Evolutionary conservation across 2,888 invertebrate species (phyloP), one percentile per base, ranked within the genome.

Genomic region (Spilarctia lutea): DNA sequence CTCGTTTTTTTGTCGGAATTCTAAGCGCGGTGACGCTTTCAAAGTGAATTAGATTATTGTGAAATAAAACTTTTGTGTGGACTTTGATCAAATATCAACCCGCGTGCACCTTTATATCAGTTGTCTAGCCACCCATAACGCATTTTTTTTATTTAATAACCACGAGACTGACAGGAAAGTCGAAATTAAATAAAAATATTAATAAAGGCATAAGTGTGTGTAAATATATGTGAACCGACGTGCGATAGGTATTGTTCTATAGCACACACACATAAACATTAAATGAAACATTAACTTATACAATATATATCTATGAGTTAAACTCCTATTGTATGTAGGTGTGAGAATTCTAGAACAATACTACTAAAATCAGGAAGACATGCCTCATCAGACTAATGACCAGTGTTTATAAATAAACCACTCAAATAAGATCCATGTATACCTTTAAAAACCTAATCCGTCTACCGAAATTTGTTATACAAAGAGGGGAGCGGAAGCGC

Each of bases 381-480:
- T 89, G 93, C 89, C 90, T 90, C 92, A 93, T 93, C 91, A 91
- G 89, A 88, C 90, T 94, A 94, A 94, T 91, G 92, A 89, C 91
- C 90, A 87, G 80, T 84, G 84, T 83, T 84, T 78, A 82, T 79
- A 80, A 75, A 70, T 56, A 60, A n/a, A 83, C 91, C 91, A 90
- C 18, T 35, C 6, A 56, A 76, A 42, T 4, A 65, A 81, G 88
- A 90, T 75, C 85, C 71, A 71, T 0, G 33, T 27, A 68, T 33
- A 45, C 75, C 75, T 70, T 20, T 10, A 68, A 67, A 56, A 67
- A 33, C 16, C 72, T 42, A 30, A 1, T 16, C 24, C 24, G 18
- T 72, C 10, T 10, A 63, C 48, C 27, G n/a, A 63, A 39, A 30
- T 72, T 70, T 45, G 24, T 48, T n/a, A n/a, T 42, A 69, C 39